Percentiles rank a stretch among this genome's conserved stretches.
These are phyloP conservation scores for Xestoiulus laeticollis DNA, from an alignment of 2,888 invertebrate genomes.

Conservation along the genomic window DNA sequence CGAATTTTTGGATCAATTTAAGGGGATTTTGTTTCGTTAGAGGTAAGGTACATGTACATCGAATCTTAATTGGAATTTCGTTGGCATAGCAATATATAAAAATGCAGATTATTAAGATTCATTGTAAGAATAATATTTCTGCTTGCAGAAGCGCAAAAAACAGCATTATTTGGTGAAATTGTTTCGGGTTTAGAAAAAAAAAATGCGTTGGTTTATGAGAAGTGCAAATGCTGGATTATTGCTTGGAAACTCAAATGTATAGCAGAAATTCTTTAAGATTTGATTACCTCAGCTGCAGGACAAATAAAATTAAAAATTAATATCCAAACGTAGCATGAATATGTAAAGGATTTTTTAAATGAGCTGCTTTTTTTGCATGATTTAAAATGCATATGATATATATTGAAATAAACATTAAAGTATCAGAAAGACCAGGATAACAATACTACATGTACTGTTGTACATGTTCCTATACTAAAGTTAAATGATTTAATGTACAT, in stretches of 20 bases:
- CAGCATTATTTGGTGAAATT: neutral
- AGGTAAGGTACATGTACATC: neutral
- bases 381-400: no score
- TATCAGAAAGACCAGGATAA: no score
- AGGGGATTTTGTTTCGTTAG: neutral
- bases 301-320: neutral
- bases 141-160: neutral
- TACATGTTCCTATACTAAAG: no score
- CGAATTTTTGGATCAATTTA: neutral
- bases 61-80: neutral
- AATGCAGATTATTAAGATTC: neutral
- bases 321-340: neutral
- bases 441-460: no score
- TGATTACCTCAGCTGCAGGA: neutral
- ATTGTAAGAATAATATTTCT: conserved; percentile 5
- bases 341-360: no score
- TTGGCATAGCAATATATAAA: neutral
- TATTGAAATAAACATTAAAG: no score
- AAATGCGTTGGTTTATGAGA: neutral
- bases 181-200: neutral
- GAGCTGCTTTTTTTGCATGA: no score
- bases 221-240: neutral
- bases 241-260: neutral
- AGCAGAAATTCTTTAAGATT: neutral
- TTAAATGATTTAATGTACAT: no score